A percentile compares a stretch with the other conserved stretches of the same genome.
phyloP scores from a whole-genome alignment of 2,888 invertebrate genomes.

The Teleogryllus oceanicus region DNA sequence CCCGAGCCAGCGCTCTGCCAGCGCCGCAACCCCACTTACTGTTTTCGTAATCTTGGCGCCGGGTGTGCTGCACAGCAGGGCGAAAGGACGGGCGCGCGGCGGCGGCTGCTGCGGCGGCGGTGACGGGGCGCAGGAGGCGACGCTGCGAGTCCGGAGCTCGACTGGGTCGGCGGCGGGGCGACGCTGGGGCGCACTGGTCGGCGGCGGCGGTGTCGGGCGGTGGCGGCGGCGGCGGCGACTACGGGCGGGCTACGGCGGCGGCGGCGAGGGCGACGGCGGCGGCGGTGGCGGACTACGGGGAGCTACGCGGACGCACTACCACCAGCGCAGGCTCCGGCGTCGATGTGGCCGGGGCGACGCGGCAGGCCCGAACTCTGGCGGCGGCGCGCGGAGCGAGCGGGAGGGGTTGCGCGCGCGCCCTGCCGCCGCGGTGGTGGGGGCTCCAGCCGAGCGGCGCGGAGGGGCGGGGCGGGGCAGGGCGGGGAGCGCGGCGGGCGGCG shows the following conservation, averaged over 20 bases:
- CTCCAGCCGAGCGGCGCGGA: background rate
- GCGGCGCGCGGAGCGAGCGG: slow-evolving; percentile 37
- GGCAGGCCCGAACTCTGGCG: slow-evolving; percentile 45
- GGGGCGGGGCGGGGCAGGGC: background rate
- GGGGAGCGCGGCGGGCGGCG: slow-evolving; percentile 34
- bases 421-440: too few relatives aligned
- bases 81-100: background rate
- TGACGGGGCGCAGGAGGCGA: background rate
- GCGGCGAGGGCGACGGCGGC: slow-evolving; percentile 3
- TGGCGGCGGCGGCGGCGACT: slow-evolving; percentile 6
- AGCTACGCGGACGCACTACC: slow-evolving; percentile 20
- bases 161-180: background rate
- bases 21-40: background rate
- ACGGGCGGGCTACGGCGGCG: background rate
- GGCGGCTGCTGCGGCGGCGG: background rate
- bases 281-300: slow-evolving; percentile 8
- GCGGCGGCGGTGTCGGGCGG: background rate
- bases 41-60: slow-evolving; percentile 18
- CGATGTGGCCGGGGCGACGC: slow-evolving; percentile 22
- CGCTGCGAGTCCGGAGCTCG: background rate
- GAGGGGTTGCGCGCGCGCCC: background rate
- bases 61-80: background rate
- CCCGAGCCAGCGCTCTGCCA: background rate
- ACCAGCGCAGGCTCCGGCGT: slow-evolving; percentile 19
- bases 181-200: background rate